Conservation (phyloP, 2,888 invertebrate genomes). For the Sinhomidia bicolor region DNA sequence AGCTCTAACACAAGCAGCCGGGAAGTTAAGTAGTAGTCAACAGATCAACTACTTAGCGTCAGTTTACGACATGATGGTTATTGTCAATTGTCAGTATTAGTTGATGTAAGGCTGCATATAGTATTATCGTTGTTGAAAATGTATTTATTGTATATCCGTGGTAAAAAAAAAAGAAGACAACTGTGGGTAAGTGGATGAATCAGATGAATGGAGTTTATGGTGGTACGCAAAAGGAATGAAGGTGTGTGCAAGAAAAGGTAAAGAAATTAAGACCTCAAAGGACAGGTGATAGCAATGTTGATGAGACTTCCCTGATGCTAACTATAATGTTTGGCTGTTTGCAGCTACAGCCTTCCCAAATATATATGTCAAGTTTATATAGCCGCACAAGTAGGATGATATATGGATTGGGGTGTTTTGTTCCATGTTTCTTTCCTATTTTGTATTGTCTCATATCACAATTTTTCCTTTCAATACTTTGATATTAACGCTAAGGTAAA, state of each 20-base stretch:
- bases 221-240: not conserved
- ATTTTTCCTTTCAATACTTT: not conserved
- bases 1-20: too few species aligned
- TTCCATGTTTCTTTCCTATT: too few species aligned
- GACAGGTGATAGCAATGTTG: slow-evolving; percentile 60
- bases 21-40: too few species aligned
- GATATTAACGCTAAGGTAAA: not conserved
- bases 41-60: slow-evolving; percentile 5
- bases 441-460: not conserved
- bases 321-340: not conserved
- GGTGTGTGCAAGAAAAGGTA: slow-evolving; percentile 13
- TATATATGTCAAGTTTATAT: slow-evolving; percentile 25
- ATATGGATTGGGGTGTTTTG: not conserved
- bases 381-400: slow-evolving; percentile 32
- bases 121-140: slow-evolving; percentile 5
- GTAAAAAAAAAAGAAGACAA: not conserved
- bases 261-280: slow-evolving; percentile 62
- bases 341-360: not conserved
- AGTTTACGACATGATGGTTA: slow-evolving; percentile 47
- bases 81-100: not conserved
- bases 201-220: slow-evolving; percentile 36
- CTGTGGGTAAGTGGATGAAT: not conserved
- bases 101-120: not conserved
- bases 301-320: slow-evolving; percentile 46
- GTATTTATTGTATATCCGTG: not conserved